A percentile compares a stretch with the other conserved stretches of the same genome.
These are phyloP conservation scores for Trachelus tabidus DNA, from an alignment of 2,888 invertebrate species.

Conservation along the genomic window DNA sequence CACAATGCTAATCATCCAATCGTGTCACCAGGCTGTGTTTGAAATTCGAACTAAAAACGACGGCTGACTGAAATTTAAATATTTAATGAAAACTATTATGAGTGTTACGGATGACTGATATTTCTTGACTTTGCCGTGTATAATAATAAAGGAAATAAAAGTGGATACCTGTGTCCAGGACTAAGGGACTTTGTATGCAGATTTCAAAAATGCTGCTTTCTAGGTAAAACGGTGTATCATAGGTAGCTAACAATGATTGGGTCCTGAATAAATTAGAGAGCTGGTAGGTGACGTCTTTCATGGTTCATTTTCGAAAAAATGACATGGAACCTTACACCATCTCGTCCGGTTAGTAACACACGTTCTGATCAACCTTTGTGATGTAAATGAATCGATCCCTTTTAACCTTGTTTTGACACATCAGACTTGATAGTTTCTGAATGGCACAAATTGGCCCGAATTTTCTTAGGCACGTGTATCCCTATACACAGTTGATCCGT, in stretches of 20 bases:
- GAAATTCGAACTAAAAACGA: not conserved
- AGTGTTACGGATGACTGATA: not conserved
- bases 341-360: not conserved
- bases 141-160: not conserved
- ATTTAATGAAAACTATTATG: not conserved
- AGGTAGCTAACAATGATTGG: not conserved
- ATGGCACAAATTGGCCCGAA: constrained; percentile 5
- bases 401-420: not conserved
- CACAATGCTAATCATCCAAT: not conserved
- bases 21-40: not conserved
- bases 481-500: not conserved
- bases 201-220: constrained; percentile 2
- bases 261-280: not conserved
- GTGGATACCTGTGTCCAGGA: not conserved
- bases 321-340: not conserved
- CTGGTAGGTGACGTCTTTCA: not conserved
- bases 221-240: not conserved
- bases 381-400: constrained; percentile 1
- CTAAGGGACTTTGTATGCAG: not conserved
- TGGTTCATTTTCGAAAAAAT: not conserved
- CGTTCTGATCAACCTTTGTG: not conserved
- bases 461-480: not conserved
- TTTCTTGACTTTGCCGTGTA: not conserved
- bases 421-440: not conserved
- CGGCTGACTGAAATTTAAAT: not conserved